Base-by-base conservation (phyloP, 2,113 vertebrate genomes). In the Carollia perspicillata region DNA sequence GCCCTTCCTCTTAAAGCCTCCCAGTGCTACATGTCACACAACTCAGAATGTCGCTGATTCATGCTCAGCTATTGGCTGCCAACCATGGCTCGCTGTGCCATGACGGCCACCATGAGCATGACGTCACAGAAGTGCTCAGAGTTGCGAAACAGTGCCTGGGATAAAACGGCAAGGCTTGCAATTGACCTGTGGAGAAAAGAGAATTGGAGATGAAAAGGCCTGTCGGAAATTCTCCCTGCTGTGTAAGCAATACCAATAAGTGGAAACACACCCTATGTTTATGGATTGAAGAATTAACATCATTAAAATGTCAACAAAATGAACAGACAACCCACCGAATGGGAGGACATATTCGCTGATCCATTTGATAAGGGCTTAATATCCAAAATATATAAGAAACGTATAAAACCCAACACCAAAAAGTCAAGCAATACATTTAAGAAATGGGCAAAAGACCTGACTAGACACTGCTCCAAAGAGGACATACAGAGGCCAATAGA, bases 151-250 rank as follows among this genome's bases (percentile, higher is more conserved):
- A 14, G 42, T 17, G 5, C 23, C 23, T 63, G 55, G 23, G 55
- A 81, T 58, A 40, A 44, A 79, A 33, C 20, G 44, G 23, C 22
- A 18, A 94, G 35, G 23, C 37, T 80, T 91, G 81, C 49, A 47
- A 44, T 30, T 80, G 84, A 92, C 86, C 77, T 49, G 53, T 66
- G 63, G 44, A 74, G 11, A 66, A 81, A 85, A 60, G 78, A 96
- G 74, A 71, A 94, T 6, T 68, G 44, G 44, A 58, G n/a, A 28
- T n/a, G 71, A 80, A 77, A 40, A 86, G 87, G 68, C 77, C 72
- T 89, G 84, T 74, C 79, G 90, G 89, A 90, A 84, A 80, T 71
- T 68, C 84, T 42, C 30, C 51, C 75, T 92, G 75, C 58, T 60
- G 8, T 37, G 28, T 60, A 87, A 69, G 23, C 79, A 89, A 37